Conservation (phyloP, 2,113 vertebrate genomes). For the Rallus limicola region DNA sequence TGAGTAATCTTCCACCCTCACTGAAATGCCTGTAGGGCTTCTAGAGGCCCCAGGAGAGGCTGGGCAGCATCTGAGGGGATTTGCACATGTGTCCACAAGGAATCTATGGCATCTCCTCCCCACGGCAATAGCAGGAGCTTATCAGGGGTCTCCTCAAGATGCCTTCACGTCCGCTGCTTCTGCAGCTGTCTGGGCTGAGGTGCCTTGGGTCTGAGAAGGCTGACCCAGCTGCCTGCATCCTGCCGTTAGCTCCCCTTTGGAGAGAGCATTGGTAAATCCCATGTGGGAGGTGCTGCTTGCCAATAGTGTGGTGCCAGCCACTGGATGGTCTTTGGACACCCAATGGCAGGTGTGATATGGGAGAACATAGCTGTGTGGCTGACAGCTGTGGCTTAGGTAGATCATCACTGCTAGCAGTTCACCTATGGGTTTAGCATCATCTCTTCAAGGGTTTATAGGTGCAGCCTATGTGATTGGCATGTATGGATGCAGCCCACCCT, state of each 20-base stretch:
- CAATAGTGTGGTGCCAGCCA: rapidly evolving
- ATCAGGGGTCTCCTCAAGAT: not conserved
- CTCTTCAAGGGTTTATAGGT: not conserved
- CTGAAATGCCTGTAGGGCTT: not conserved
- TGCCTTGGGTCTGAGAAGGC: not conserved
- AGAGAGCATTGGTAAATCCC: not conserved
- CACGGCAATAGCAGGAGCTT: not conserved
- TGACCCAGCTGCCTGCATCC: rapidly evolving
- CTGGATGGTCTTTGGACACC: not conserved
- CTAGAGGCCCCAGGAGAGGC: not conserved
- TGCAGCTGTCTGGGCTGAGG: not conserved
- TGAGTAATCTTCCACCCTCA: not conserved
- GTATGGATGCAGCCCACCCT: not conserved
- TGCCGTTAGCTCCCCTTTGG: not conserved
- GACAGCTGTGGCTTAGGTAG: not conserved
- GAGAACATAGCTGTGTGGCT: rapidly evolving
- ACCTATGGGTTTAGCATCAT: not conserved
- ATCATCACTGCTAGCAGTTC: not conserved
- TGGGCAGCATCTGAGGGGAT: not conserved
- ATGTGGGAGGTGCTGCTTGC: rapidly evolving
- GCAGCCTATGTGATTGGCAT: not conserved
- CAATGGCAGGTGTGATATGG: rapidly evolving
- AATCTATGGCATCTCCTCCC: slow-evolving; percentile 16
- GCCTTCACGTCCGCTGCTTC: not conserved
- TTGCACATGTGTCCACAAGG: not conserved